Evolutionary conservation across 2,888 invertebrate species (phyloP).

Genomic region (Oeneis ivallda): DNA sequence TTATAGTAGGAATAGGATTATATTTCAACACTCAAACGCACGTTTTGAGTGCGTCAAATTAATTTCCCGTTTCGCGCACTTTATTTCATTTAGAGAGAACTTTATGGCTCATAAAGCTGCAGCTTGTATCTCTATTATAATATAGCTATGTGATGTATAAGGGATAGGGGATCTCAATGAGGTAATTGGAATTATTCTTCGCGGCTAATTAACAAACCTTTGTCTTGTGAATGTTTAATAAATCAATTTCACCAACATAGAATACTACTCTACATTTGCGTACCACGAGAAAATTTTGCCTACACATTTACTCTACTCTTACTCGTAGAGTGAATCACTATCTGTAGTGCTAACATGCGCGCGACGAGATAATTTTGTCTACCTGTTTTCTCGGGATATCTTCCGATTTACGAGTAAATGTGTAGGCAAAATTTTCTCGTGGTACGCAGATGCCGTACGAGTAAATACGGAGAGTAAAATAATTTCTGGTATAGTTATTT

Average conservation of each 20-base stretch:
- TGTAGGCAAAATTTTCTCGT: no score
- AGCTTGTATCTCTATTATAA: slow-evolving; percentile 45
- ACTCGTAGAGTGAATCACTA: no score
- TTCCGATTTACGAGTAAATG: no score
- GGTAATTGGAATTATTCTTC: background rate
- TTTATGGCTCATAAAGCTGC: slow-evolving; percentile 58
- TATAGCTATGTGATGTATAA: slow-evolving; percentile 9
- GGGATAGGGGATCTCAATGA: background rate
- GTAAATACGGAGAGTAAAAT: no score
- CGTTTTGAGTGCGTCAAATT: slow-evolving; percentile 42
- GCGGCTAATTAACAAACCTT: background rate
- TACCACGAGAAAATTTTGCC: no score
- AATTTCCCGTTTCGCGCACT: slow-evolving; percentile 45
- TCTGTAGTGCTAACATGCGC: no score
- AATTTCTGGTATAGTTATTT: no score
- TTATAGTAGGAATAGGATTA: background rate
- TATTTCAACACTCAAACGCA: slow-evolving; percentile 40
- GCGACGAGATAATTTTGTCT: no score
- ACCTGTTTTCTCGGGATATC: no score
- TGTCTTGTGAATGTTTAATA: background rate
- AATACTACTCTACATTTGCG: no score
- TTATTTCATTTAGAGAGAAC: slow-evolving; percentile 55
- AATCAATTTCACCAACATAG: background rate
- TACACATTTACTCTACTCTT: no score
- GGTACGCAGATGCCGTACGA: no score